Evolutionary conservation across 2,888 invertebrate species (phyloP).

Genomic region (Ormyrus nitidulus): DNA sequence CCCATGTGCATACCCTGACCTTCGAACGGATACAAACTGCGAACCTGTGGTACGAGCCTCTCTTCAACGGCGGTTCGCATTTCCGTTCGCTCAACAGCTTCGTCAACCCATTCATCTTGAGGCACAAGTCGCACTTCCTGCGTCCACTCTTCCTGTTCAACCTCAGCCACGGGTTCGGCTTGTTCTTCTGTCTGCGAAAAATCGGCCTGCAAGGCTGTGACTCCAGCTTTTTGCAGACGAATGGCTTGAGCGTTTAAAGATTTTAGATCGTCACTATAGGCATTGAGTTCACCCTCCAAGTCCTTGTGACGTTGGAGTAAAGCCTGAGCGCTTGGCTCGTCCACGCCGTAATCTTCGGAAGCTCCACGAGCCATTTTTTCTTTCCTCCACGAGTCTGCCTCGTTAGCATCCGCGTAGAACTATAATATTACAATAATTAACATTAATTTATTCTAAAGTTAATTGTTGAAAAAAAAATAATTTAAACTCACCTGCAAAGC

Average conservation of each 20-base stretch:
- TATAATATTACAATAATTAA: conserved; percentile 79
- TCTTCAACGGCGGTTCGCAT: conserved; percentile 92
- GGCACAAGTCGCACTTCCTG: conserved; percentile 90
- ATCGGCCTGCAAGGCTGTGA: conserved; percentile 80
- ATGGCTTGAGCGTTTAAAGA: conserved; percentile 88
- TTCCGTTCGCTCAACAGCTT: conserved; percentile 89
- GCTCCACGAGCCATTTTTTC: conserved; percentile 95
- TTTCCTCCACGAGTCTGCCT: conserved; percentile 97
- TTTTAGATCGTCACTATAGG: conserved; percentile 91
- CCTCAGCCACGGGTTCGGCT: conserved; percentile 70
- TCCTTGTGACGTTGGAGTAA: conserved; percentile 91
- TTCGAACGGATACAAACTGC: conserved; percentile 91
- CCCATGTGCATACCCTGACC: conserved; percentile 94
- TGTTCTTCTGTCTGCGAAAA: conserved; percentile 64
- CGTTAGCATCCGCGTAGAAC: conserved; percentile 98
- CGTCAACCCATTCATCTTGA: conserved; percentile 95
- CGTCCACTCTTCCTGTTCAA: conserved; percentile 76
- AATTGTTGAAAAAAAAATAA: background rate
- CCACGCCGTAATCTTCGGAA: conserved; percentile 93
- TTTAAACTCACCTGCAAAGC: conserved; percentile 84
- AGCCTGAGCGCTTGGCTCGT: conserved; percentile 94
- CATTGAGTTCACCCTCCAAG: conserved; percentile 91
- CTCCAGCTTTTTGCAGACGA: conserved; percentile 85
- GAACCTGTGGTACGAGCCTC: conserved; percentile 90
- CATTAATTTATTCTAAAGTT: background rate